Percentiles rank a stretch among this genome's conserved stretches.
These are phyloP conservation scores for Bemisia tabaci DNA, from an alignment of 1,140 invertebrate species.

Conservation along the genomic window DNA sequence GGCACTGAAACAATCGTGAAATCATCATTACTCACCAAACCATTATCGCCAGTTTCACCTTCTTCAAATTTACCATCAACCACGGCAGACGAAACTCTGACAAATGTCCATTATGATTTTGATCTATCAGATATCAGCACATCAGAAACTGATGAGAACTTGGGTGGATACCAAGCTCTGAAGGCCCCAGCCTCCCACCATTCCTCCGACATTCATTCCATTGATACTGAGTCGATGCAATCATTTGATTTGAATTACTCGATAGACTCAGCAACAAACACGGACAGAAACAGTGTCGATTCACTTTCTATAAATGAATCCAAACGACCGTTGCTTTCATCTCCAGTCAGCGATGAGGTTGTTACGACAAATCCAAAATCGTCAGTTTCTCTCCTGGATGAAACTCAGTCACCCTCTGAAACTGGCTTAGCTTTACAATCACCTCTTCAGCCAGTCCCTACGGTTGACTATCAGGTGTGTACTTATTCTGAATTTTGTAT, in stretches of 20 bases:
- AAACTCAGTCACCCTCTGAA: conserved; percentile 14
- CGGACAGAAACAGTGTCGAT: conserved; percentile 9
- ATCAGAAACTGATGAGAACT: conserved; percentile 24
- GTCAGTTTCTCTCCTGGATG: conserved; percentile 20
- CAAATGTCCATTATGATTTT: conserved; percentile 57
- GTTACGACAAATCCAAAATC: not conserved
- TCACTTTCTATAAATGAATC: not conserved
- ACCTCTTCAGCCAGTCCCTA: conserved; percentile 18
- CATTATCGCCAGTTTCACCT: not conserved
- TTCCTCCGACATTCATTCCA: conserved; percentile 15
- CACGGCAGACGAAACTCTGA: conserved; percentile 32
- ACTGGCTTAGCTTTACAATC: conserved; percentile 14
- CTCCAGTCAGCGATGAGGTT: conserved; percentile 2
- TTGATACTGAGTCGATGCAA: conserved; percentile 22
- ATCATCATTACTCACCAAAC: conserved; percentile 7
- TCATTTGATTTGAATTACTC: conserved; percentile 18
- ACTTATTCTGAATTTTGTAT: conserved; percentile 20
- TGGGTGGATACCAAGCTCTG: conserved; percentile 10
- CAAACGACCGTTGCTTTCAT: not conserved
- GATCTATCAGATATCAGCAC: conserved; percentile 52
- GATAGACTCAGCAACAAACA: conserved; percentile 11
- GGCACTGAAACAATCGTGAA: conserved; percentile 13
- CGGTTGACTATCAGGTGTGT: conserved; percentile 16
- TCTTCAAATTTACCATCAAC: not conserved
- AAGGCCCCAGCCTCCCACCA: conserved; percentile 11